A percentile compares a stretch with the other conserved stretches of the same genome.
Evolutionary conservation across 2,113 vertebrate species (phyloP).

Genomic region (Sitta europaea): DNA sequence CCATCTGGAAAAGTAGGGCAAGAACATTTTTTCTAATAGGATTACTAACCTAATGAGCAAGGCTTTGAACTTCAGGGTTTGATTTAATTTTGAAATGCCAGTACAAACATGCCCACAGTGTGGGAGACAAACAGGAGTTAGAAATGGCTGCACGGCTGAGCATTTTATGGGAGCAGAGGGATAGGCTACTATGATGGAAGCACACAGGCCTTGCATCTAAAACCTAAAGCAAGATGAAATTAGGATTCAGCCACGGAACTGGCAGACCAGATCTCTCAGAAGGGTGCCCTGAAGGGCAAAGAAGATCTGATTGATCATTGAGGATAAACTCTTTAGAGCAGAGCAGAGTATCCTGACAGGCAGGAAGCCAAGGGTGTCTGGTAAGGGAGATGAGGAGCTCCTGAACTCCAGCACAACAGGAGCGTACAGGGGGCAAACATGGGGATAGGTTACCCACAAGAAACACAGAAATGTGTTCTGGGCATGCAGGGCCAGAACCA

Average conservation of each 20-base stretch:
- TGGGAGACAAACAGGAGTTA: not conserved
- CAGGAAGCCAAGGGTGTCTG: not conserved
- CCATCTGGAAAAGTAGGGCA: not conserved
- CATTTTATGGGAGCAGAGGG: not conserved
- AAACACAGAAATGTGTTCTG: not conserved
- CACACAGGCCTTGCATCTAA: not conserved
- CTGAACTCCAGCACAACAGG: not conserved
- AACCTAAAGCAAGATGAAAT: not conserved
- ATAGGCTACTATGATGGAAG: not conserved
- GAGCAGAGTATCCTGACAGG: not conserved
- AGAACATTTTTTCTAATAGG: not conserved
- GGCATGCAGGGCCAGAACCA: not conserved
- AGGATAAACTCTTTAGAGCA: not conserved
- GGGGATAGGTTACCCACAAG: not conserved
- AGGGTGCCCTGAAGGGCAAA: not conserved
- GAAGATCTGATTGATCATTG: not conserved
- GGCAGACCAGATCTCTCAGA: not conserved
- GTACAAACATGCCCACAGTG: not conserved
- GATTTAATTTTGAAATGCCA: not conserved
- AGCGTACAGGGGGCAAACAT: accelerated
- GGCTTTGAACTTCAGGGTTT: not conserved
- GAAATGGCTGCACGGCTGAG: accelerated
- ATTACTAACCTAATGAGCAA: not conserved
- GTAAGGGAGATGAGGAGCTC: not conserved
- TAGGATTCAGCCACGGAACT: not conserved